These are phyloP conservation scores for Griposia aprilina DNA, from an alignment of 2,888 invertebrate species.

Conservation along the genomic window DNA sequence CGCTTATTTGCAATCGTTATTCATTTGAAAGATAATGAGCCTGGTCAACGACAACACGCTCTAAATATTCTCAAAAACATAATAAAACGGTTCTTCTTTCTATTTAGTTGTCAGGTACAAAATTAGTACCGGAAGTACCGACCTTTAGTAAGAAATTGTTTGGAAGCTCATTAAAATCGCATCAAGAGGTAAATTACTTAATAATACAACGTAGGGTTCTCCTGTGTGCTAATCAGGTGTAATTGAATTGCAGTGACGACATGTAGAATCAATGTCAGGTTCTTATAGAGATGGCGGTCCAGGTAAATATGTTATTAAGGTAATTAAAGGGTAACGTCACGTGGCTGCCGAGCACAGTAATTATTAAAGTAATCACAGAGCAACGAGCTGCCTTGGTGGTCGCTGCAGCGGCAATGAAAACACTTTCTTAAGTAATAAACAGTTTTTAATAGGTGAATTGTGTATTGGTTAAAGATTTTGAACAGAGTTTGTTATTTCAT, in stretches of 20 bases:
- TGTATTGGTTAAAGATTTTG: no score
- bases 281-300: neutral
- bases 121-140: conserved; percentile 15
- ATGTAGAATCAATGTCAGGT: conserved; percentile 25
- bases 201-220: neutral
- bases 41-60: neutral
- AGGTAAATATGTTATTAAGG: conserved; percentile 30
- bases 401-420: no score
- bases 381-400: neutral
- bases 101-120: neutral
- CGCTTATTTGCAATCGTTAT: neutral
- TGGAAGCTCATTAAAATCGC: conserved; percentile 45
- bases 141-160: conserved; percentile 43
- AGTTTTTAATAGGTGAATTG: no score
- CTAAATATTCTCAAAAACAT: conserved; percentile 12
- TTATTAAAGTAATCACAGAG: neutral
- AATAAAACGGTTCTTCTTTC: neutral
- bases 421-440: neutral
- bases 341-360: neutral
- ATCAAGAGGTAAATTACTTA: conserved; percentile 44
- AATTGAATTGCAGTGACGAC: conserved; percentile 8
- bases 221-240: conserved; percentile 15
- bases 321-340: conserved; percentile 6
- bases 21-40: neutral
- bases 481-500: no score